These are phyloP conservation scores for Diorhabda elongata DNA, from an alignment of 1,140 invertebrate species.

Conservation along the genomic window DNA sequence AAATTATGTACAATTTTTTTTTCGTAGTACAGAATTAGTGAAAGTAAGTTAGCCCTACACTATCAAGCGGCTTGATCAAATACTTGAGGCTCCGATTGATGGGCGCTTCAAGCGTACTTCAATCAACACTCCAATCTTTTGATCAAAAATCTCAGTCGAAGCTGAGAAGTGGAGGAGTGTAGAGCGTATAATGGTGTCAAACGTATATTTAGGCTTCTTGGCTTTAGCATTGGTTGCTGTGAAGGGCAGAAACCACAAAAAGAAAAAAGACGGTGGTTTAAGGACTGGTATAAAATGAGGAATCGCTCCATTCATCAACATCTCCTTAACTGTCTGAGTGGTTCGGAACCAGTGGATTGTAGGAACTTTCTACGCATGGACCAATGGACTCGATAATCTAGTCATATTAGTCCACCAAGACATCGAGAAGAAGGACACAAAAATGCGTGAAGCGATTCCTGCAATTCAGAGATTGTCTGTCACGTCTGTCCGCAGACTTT, in stretches of 20 bases:
- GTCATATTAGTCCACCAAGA: conserved; percentile 24
- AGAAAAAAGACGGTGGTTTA: conserved; percentile 1
- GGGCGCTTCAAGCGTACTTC: no score
- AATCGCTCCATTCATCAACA: no score
- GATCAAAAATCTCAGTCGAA: not conserved
- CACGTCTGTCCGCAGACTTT: conserved; percentile 27
- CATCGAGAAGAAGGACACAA: conserved; percentile 27
- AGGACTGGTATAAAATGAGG: no score
- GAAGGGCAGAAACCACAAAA: conserved; percentile 5
- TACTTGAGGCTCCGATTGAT: no score
- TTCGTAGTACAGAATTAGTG: no score
- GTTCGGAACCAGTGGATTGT: conserved; percentile 8
- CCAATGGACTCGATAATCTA: conserved; percentile 14
- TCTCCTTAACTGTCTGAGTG: no score
- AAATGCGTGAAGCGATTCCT: conserved; percentile 24
- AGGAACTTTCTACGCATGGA: not conserved
- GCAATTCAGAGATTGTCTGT: conserved; percentile 28
- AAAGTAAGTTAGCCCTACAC: not conserved
- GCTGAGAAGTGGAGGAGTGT: no score
- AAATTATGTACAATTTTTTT: no score
- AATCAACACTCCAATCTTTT: no score
- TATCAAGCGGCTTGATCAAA: conserved; percentile 1
- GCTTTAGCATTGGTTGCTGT: conserved; percentile 1
- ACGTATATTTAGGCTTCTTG: not conserved
- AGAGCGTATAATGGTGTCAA: no score